phyloP scores from a whole-genome alignment of 2,797 vertebrate species.

The Spheniscus humboldti region DNA sequence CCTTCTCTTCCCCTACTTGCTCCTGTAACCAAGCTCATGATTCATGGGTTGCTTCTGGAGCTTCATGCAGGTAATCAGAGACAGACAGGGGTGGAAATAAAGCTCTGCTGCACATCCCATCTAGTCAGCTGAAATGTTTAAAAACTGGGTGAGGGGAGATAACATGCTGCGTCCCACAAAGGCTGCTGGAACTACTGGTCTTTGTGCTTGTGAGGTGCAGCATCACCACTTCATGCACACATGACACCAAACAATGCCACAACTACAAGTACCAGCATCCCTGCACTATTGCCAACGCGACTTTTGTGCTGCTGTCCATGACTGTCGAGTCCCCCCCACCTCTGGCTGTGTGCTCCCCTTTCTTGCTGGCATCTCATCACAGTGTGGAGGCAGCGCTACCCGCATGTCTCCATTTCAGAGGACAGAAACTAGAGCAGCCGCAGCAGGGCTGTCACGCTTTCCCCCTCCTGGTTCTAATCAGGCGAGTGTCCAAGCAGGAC shows the following conservation, averaged over 20 bases:
- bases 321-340: accelerated
- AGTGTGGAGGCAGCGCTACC: accelerated
- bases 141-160: not conserved
- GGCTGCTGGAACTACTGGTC: not conserved
- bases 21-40: not conserved
- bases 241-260: accelerated
- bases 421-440: accelerated
- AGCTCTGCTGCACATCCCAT: not conserved
- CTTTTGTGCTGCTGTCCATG: not conserved
- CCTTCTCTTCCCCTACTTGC: not conserved
- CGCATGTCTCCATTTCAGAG: accelerated
- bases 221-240: not conserved
- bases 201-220: not conserved
- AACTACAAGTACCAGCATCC: not conserved
- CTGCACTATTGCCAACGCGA: accelerated
- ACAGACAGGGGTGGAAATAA: not conserved
- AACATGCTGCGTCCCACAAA: not conserved
- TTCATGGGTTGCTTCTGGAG: not conserved
- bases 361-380: not conserved
- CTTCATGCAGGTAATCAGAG: not conserved
- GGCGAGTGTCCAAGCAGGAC: not conserved
- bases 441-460: not conserved
- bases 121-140: not conserved
- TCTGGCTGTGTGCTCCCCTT: not conserved
- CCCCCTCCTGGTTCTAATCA: not conserved